Evolutionary conservation across 2,888 invertebrate species (phyloP).

Genomic region (Cheiracanthium punctorium): DNA sequence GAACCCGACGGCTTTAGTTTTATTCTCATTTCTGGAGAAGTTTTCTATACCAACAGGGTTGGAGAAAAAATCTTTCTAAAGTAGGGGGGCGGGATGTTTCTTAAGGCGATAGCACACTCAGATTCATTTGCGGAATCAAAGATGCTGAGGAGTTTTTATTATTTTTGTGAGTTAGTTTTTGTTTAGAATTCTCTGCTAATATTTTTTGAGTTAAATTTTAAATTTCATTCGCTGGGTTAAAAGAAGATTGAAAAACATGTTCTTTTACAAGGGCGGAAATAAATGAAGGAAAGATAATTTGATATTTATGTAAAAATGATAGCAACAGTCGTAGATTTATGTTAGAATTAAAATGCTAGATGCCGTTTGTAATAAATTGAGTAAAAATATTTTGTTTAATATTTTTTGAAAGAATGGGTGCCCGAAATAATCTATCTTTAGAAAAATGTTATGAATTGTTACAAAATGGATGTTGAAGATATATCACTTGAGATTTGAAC

Average conservation of each 20-base stretch:
- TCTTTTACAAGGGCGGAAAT: not conserved
- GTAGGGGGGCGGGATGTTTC: not conserved
- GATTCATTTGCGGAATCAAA: constrained; percentile 21
- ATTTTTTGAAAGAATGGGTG: not conserved
- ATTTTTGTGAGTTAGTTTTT: too few species aligned
- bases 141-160: constrained; percentile 6
- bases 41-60: not conserved
- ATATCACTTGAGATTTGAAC: too few species aligned
- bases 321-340: not conserved
- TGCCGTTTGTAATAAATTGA: not conserved
- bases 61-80: not conserved
- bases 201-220: not conserved
- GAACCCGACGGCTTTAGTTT: constrained; percentile 10
- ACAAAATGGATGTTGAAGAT: too few species aligned
- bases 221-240: not conserved
- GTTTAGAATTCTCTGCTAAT: too few species aligned
- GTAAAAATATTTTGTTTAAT: not conserved
- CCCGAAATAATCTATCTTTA: too few species aligned
- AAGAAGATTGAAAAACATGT: not conserved
- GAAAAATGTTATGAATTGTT: too few species aligned
- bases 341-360: not conserved
- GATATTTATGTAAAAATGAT: constrained; percentile 2
- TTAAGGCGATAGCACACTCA: constrained; percentile 8
- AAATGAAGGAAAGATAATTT: constrained; percentile 15
- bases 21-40: not conserved